Evolutionary conservation across 2,113 vertebrate genomes (phyloP).

Genomic region (Scalopus aquaticus): DNA sequence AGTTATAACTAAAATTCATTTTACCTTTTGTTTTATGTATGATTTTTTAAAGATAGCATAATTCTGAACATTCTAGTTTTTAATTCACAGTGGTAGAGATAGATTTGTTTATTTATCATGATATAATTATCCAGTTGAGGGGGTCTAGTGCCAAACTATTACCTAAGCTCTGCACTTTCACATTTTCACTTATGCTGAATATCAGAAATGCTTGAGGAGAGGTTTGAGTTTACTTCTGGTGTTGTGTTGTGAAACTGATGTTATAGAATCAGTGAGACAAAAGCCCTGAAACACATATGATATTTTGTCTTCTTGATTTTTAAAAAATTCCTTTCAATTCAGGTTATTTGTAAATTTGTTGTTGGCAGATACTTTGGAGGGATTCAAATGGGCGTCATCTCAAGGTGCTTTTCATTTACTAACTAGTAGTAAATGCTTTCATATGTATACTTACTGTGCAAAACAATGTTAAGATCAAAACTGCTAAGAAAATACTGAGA

Average conservation of each 20-base stretch:
- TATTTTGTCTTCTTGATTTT: not conserved
- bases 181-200: not conserved
- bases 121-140: not conserved
- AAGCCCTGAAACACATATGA: not conserved
- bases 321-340: not conserved
- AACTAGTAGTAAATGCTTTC: not conserved
- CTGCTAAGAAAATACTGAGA: not conserved
- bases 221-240: not conserved
- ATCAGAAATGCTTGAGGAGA: not conserved
- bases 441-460: not conserved
- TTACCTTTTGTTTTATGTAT: not conserved
- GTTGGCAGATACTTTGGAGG: not conserved
- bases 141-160: not conserved
- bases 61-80: not conserved
- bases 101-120: constrained; percentile 24
- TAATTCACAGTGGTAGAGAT: not conserved
- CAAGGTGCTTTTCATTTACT: not conserved
- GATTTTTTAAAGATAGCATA: not conserved
- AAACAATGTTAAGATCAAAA: not conserved
- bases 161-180: constrained; percentile 21
- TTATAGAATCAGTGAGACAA: not conserved
- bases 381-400: not conserved
- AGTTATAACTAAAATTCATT: not conserved
- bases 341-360: not conserved
- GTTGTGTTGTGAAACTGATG: not conserved